Base-by-base conservation (phyloP, 2,888 invertebrate species). In the Anarsia innoxiella region DNA sequence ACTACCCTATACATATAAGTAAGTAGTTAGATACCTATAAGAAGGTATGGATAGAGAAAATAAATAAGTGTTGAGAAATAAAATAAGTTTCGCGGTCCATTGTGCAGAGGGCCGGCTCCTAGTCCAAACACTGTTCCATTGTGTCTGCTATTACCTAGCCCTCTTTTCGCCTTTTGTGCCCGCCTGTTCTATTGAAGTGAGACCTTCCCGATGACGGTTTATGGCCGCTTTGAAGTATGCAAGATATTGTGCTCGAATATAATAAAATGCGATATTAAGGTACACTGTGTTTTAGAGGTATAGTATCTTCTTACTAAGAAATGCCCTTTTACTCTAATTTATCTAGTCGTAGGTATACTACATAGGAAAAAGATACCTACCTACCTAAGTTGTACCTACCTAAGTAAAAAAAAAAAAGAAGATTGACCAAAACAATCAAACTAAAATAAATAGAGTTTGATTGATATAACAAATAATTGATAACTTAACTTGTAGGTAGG, bases 91-190 rank as follows among this genome's bases (percentile, higher is more conserved):
- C 64, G 73, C 69, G 69, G 67, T 55, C 67, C 60, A 77, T 77
- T 80, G 80, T 79, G 66, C 53, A 59, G 62, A 66, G 69, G 68
- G 57, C 64, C 67, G 59, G 60, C 68, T 66, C 56, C 75, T 73
- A 79, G 80, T 77, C 74, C 80, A 82, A 83, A 83, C 82, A 83
- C 77, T 77, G 66, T 73, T 68, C 78, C 74, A 79, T 82, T 83
- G 82, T 83, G 80, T 73, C 73, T 67, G 66, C 78, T 74, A 82
- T 82, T 80, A 82, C 82, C 78, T 80, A 80, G 80, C 80, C 78
- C 79, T 80, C 78, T 74, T 74, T 77, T 73, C 76, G 67, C 67
- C 80, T 72, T 79, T 83, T 82, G 82, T 83, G 66, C 70, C 76
- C 76, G 66, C 59, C 72, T 73, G 73, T 72, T 65, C 79, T 73